Conservation (phyloP, 2,797 vertebrate genomes). For the Arctocebus calabarensis region DNA sequence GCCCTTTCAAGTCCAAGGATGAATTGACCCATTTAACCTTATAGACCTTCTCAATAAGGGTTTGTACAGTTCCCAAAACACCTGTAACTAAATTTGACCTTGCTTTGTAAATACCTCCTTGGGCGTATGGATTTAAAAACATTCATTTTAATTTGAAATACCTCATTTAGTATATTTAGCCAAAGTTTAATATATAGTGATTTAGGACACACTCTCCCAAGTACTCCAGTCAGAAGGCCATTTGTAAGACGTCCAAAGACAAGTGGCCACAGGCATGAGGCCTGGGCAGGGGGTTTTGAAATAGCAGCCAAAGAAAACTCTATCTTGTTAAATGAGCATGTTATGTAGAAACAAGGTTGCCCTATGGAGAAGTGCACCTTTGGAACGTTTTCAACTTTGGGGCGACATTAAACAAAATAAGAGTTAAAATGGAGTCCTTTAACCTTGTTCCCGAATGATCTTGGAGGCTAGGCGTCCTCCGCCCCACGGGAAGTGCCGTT, state of each 20-base stretch:
- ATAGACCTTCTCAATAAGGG: background rate
- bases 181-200: constrained; percentile 40
- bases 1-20: background rate
- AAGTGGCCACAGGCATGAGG: constrained; percentile 77
- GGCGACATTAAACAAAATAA: constrained; percentile 70
- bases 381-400: constrained; percentile 56
- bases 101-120: constrained; percentile 35
- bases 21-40: constrained; percentile 26
- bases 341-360: constrained; percentile 77
- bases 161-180: constrained; percentile 62
- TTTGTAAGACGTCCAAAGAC: constrained; percentile 70
- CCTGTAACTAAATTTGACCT: constrained; percentile 60
- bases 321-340: constrained; percentile 70
- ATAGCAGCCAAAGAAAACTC: constrained; percentile 72
- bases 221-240: constrained; percentile 47
- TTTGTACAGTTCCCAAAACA: background rate
- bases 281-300: constrained; percentile 62
- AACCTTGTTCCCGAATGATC: constrained; percentile 39
- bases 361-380: constrained; percentile 64
- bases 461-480: constrained; percentile 12
- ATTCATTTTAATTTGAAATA: constrained; percentile 62
- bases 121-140: constrained; percentile 36
- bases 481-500: background rate
- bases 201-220: constrained; percentile 46
- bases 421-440: constrained; percentile 77